Base-by-base conservation (phyloP, 2,888 invertebrate species). In the Phengaris arion region DNA sequence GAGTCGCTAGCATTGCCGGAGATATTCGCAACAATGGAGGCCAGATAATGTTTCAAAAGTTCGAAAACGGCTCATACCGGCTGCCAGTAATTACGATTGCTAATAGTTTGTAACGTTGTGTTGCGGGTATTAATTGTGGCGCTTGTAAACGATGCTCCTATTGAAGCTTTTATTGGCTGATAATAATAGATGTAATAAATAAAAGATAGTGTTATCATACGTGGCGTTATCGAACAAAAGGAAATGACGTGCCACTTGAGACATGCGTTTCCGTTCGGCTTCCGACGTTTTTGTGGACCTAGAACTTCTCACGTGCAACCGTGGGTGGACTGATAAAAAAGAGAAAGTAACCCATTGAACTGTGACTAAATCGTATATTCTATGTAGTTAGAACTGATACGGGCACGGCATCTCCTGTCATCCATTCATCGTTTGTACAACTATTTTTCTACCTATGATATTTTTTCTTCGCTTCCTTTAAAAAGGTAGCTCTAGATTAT, bases 1-100 rank as follows among this genome's bases (percentile, higher is more conserved):
- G 93, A 92, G 92, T 88, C 88, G 91, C 88, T 91, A 92, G 90
- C 93, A 92, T 90, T 91, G 92, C 90, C 92, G 91, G 92, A 93
- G 93, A 93, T 93, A 93, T 93, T 92, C 89, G 93, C 93, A 93
- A 93, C 93, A 93, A 93, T 93, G 89, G 93, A 92, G 92, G 92
- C 92, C 92, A 93, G 93, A 93, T 93, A 93, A 91, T 91, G 86
- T 93, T 93, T 89, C 92, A 93, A 93, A 92, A 92, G 91, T 92
- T 90, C 86, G 88, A 93, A 92, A 92, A 93, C 91, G 88, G 87
- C 87, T 91, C 88, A 90, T 85, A 84, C 86, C 87, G 88, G 85
- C 83, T 85, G 85, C 82, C 85, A 84, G 86, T 88, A 88, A 89
- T 91, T 91, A 92, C 89, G 88, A 87, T 86, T 85, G 77, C 79